Conservation (phyloP, 2,797 vertebrate genomes). For the Sebastes paucispinis region DNA sequence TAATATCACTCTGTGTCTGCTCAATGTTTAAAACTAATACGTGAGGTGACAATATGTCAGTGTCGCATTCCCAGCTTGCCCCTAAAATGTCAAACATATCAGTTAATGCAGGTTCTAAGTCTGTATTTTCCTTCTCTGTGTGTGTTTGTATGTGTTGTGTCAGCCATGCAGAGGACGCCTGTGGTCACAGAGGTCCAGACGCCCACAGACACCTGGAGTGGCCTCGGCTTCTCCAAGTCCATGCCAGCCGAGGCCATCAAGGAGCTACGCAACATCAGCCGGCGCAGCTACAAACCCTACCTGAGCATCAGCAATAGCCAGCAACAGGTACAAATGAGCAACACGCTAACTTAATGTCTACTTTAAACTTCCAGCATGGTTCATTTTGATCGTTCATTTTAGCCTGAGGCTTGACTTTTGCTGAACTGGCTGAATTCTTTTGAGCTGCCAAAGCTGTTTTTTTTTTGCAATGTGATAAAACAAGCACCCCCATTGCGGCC, state of each 20-base stretch:
- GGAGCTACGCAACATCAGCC: constrained; percentile 82
- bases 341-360: background rate
- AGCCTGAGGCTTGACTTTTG: background rate
- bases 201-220: constrained; percentile 87
- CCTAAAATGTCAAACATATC: background rate
- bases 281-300: constrained; percentile 84
- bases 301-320: constrained; percentile 64
- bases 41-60: background rate
- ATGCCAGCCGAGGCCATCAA: constrained; percentile 86
- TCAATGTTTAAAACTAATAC: background rate
- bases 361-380: background rate
- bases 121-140: background rate
- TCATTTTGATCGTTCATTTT: background rate
- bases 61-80: background rate
- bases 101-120: background rate
- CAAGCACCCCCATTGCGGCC: constrained; percentile 2
- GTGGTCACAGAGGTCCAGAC: constrained; percentile 84
- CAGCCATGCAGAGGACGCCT: constrained; percentile 87
- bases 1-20: background rate
- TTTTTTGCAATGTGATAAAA: constrained; percentile 26
- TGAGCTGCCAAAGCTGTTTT: constrained; percentile 3
- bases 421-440: constrained; percentile 1
- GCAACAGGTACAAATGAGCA: constrained; percentile 64
- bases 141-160: constrained; percentile 4
- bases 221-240: constrained; percentile 88